Evolutionary conservation across 2,113 vertebrate species (phyloP).

Genomic region (Antechinus stuartii): DNA sequence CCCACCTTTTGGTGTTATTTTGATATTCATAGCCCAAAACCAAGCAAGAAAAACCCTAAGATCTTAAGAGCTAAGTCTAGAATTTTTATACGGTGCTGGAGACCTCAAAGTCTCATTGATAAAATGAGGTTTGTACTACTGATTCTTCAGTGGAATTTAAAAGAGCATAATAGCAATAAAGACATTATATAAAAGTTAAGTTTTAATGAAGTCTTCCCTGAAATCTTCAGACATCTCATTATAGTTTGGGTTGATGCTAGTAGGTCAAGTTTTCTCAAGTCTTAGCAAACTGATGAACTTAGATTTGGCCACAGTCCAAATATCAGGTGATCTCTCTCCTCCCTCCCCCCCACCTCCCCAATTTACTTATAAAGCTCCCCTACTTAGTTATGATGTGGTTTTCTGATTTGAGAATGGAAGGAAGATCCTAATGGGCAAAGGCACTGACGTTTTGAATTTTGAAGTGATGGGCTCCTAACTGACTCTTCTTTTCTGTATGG

Average conservation of each 20-base stretch:
- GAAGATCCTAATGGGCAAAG: not conserved
- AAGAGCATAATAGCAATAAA: not conserved
- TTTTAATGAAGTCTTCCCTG: not conserved
- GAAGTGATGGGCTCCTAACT: not conserved
- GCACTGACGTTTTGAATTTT: not conserved
- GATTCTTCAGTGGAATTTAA: not conserved
- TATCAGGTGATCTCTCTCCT: not conserved
- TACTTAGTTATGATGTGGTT: not conserved
- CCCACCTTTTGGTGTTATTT: not conserved
- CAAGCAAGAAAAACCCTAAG: not conserved
- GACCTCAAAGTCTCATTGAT: not conserved
- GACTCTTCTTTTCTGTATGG: not conserved
- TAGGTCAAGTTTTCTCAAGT: not conserved
- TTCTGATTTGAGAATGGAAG: not conserved
- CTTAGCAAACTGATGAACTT: not conserved
- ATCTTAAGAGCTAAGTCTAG: not conserved
- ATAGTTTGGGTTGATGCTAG: not conserved
- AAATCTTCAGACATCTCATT: not conserved
- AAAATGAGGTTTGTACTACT: not conserved
- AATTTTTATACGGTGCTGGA: not conserved
- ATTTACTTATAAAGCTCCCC: not conserved
- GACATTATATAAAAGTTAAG: not conserved
- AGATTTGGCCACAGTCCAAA: not conserved
- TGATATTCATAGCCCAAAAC: not conserved
- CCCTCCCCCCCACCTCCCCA: too few species aligned